phyloP scores from a whole-genome alignment of 2,888 invertebrate species.

The Sphecodes monilicornis region DNA sequence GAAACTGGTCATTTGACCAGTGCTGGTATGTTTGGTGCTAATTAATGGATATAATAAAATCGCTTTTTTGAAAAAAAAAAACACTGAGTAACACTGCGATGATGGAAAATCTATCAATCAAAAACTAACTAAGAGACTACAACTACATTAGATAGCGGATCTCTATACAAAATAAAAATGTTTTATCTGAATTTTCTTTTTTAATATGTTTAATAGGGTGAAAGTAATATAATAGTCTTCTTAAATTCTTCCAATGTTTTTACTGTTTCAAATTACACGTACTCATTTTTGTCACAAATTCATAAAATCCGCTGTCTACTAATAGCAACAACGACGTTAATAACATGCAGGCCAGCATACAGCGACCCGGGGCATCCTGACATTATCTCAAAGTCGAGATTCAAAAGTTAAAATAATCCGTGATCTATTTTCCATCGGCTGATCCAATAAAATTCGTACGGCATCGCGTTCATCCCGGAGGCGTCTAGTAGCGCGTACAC shows the following conservation, averaged over 20 bases:
- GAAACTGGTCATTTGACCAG: background rate
- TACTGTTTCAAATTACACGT: too few relatives aligned
- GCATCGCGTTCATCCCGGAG: constrained; percentile 30
- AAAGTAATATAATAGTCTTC: too few relatives aligned
- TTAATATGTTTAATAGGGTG: too few relatives aligned
- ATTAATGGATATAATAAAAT: background rate
- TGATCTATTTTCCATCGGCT: constrained; percentile 46
- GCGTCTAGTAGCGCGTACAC: constrained; percentile 49
- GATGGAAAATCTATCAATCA: background rate
- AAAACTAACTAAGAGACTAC: background rate
- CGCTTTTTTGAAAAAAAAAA: background rate
- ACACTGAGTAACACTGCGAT: background rate
- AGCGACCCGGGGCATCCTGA: background rate
- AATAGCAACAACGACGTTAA: background rate
- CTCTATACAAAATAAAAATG: too few relatives aligned
- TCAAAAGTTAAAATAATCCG: constrained; percentile 4
- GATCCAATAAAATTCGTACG: constrained; percentile 51
- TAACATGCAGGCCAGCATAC: too few relatives aligned
- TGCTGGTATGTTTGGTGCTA: background rate
- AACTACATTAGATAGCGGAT: too few relatives aligned
- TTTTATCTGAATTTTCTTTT: too few relatives aligned
- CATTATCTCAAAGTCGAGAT: constrained; percentile 5
- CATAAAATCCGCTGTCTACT: too few relatives aligned
- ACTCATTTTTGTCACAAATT: too few relatives aligned
- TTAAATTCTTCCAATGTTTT: too few relatives aligned